phyloP scores from a whole-genome alignment of 1,140 invertebrate species.

The Lineus longissimus region DNA sequence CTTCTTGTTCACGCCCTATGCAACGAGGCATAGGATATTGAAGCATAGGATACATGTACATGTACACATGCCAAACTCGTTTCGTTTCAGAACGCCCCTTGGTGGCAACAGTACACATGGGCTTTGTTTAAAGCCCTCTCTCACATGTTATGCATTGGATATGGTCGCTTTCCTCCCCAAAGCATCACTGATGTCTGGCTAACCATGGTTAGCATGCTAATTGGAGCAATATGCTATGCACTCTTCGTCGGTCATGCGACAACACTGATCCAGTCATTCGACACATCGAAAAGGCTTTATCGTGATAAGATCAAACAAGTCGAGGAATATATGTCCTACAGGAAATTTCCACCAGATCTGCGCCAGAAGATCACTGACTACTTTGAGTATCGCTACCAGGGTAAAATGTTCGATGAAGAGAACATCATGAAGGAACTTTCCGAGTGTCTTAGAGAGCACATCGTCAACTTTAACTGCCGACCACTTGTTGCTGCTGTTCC shows the following conservation, averaged over 20 bases:
- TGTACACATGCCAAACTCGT: neutral
- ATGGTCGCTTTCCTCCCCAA: constrained; percentile 83
- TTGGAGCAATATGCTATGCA: constrained; percentile 83
- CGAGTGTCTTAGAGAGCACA: constrained; percentile 90
- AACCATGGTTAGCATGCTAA: constrained; percentile 96
- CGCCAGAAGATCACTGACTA: constrained; percentile 92
- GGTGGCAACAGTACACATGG: constrained; percentile 98
- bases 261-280: constrained; percentile 96
- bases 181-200: constrained; percentile 98
- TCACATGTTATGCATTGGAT: constrained; percentile 96
- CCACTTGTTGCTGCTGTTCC: constrained; percentile 92
- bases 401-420: constrained; percentile 97
- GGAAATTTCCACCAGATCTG: constrained; percentile 89
- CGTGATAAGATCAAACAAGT: constrained; percentile 96
- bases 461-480: constrained; percentile 96
- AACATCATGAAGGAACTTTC: constrained; percentile 90
- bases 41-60: neutral
- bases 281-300: constrained; percentile 94
- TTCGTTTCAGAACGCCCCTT: constrained; percentile 80
- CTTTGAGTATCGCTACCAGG: constrained; percentile 94
- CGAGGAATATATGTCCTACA: constrained; percentile 95
- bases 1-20: no score
- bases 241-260: constrained; percentile 97
- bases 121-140: constrained; percentile 98
- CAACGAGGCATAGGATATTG: no score